Evolutionary conservation across 2,113 vertebrate genomes (phyloP).

Genomic region (Microtus oregoni): DNA sequence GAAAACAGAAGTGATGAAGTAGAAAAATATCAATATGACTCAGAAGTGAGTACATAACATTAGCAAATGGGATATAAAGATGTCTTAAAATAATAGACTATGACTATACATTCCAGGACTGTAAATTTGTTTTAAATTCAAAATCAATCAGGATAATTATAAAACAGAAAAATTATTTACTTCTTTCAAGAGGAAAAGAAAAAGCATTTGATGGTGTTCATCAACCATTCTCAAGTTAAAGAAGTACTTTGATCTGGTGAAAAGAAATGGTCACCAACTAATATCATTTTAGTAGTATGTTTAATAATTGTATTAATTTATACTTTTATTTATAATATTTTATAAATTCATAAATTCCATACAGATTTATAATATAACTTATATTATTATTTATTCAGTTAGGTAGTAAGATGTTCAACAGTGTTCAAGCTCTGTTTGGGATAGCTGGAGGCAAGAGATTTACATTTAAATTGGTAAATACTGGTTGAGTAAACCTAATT

Average conservation of each 20-base stretch:
- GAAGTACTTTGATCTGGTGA: not conserved
- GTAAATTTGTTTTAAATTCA: not conserved
- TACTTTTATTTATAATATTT: too few species aligned
- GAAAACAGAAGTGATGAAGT: not conserved
- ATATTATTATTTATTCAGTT: not conserved
- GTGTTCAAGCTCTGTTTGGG: not conserved
- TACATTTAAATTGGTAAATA: not conserved
- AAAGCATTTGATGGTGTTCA: not conserved
- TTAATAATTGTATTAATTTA: not conserved
- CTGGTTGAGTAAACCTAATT: not conserved
- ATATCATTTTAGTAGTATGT: not conserved
- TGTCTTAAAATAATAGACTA: not conserved
- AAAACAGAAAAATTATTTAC: not conserved
- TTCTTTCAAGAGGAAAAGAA: not conserved
- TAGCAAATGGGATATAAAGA: not conserved
- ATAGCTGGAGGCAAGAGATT: not conserved
- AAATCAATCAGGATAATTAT: not conserved
- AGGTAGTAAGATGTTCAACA: too few species aligned
- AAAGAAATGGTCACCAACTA: not conserved
- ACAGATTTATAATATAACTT: too few species aligned
- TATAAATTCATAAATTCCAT: too few species aligned
- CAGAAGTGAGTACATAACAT: not conserved
- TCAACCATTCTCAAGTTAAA: not conserved
- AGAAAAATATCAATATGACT: not conserved
- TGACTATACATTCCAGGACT: not conserved